Base-by-base conservation (phyloP, 2,113 vertebrate genomes). In the Seriola rivoliana region DNA sequence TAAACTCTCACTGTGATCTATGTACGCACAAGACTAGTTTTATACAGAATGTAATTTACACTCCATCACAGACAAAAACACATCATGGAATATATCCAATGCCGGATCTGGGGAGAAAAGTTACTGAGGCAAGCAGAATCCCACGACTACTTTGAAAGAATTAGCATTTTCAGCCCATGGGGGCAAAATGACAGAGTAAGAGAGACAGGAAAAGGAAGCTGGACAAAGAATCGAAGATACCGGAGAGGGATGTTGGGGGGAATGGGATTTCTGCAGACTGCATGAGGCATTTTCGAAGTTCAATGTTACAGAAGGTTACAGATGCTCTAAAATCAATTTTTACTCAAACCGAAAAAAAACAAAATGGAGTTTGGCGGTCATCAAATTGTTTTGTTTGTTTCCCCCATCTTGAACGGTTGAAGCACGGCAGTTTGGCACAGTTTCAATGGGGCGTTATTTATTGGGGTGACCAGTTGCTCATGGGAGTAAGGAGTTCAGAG, bases 101-200 rank as follows among this genome's bases (percentile, higher is more conserved):
- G 86, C 55, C 17, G 65, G 54, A 85, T 85, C 82, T 75, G 75
- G 63, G 76, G 85, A 78, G 69, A 44, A 70, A 73, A 90, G 80
- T 85, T 85, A 93, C 90, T 84, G 79, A 92, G 90, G 89, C 92
- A 91, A 93, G 90, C 86, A 86, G 88, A 94, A 92, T 92, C 91
- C 86, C 80, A 88, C 78, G 87, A 85, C 80, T 92, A 85, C 86
- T 90, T 80, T 81, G 88, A 86, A 91, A 91, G 85, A 93, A 94
- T 95, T 94, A 84, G 89, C 92, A 93, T 94, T 93, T 93, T 91
- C 40, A 84, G 88, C 69, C 86, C 74, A 68, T 48, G 65, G 75
- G 86, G 69, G 66, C 29, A 40, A 71, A 67, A 78, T 69, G 86
- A 88, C 75, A 80, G 46, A 84, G 66, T 34, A 55, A 68, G 64